These are phyloP conservation scores for Daboia siamensis DNA, from an alignment of 2,113 vertebrate species.

Conservation along the genomic window DNA sequence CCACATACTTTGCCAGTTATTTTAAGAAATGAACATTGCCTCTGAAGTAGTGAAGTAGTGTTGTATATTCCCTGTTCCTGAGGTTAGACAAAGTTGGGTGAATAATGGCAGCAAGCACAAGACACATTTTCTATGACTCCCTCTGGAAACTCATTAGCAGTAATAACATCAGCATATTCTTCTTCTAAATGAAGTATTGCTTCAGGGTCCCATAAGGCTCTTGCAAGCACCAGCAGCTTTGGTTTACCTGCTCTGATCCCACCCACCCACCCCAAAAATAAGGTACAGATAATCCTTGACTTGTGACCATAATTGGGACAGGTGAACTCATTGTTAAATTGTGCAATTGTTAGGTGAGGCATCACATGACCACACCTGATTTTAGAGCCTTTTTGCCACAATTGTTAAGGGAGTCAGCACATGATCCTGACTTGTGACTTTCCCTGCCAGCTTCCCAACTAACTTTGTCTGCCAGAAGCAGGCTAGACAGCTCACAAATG, in stretches of 20 bases:
- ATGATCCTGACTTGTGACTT: too few relatives aligned
- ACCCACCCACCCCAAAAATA: neutral
- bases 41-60: constrained; percentile 33
- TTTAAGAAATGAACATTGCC: constrained; percentile 50
- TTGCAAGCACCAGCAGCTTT: neutral
- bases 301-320: neutral
- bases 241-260: neutral
- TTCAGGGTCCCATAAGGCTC: neutral
- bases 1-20: constrained; percentile 39
- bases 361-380: too few relatives aligned
- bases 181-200: neutral
- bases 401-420: too few relatives aligned
- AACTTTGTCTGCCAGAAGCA: too few relatives aligned
- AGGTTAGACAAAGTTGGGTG: neutral
- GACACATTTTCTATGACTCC: neutral
- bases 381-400: too few relatives aligned
- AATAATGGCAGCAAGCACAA: neutral
- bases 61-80: constrained; percentile 4
- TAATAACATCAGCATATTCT: neutral
- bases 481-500: too few relatives aligned
- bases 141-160: too few relatives aligned
- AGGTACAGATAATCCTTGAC: neutral
- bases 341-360: neutral
- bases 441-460: too few relatives aligned
- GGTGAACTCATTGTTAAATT: neutral